Evolutionary conservation across 2,113 vertebrate species (phyloP), one percentile per base, ranked within the genome.

Genomic region (Platichthys flesus): DNA sequence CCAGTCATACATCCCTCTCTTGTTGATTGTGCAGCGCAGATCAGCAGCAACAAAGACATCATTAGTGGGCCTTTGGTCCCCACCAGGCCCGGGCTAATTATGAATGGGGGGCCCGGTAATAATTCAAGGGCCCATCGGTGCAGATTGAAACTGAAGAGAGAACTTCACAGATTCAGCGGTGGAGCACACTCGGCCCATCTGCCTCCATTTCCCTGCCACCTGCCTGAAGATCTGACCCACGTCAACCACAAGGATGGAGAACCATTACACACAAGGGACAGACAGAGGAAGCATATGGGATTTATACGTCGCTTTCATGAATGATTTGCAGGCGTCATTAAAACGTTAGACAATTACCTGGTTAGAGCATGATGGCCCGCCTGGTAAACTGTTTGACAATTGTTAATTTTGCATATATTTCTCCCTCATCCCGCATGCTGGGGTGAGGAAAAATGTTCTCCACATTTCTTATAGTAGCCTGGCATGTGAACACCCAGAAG

Each of bases 1-100:
- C 86, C 89, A 85, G 91, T 93, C 90, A 89, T 90, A 87, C 89
- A 84, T 88, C 85, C 85, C 54, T 83, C 91, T 93, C 91, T 93
- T 90, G 89, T 90, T 92, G 90, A 93, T 92, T 93, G 93, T 93
- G 92, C 84, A 76, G 91, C 77, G 79, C 85, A 89, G 92, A 94
- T 94, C 91, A 92, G 90, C 70, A 4, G 89, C 90, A 86, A 95
- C 94, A 95, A 95, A 95, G 93, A 87, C 89, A 82, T 94, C 89
- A 93, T 95, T 95, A 94, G 92, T 88, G 89, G 88, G 80, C 89
- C 91, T 94, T 94, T 93, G 90, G 92, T 93, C 90, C 92, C 92
- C 89, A 93, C 89, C 88, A 93, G 92, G 87, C 86, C 74, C 31
- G 86, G 90, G 92, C 89, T 94, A 93, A 95, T 95, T 95, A 92